Evolutionary conservation across 64 coral and sea anemone species (phyloP).

Genomic region (Exaiptasia diaphana): DNA sequence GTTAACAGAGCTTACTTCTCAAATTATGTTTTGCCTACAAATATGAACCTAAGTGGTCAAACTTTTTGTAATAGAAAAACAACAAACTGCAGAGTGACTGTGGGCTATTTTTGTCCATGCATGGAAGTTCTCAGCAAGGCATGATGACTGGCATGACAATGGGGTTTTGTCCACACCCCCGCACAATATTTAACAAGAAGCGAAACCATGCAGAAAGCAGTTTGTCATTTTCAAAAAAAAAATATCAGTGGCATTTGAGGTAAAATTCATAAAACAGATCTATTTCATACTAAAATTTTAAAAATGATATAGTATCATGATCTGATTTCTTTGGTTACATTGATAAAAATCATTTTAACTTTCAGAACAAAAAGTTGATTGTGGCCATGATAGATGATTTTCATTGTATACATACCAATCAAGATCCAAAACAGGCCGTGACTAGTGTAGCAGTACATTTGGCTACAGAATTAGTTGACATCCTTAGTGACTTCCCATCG

Average conservation of each 20-base stretch:
- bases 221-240: not conserved
- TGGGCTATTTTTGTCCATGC: not conserved
- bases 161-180: not conserved
- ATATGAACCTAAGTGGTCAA: not conserved
- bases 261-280: conserved; percentile 4
- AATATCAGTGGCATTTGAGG: not conserved
- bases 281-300: not conserved
- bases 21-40: no score
- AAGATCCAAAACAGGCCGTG: conserved; percentile 13
- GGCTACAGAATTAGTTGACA: conserved; percentile 12
- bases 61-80: not conserved
- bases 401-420: conserved; percentile 18
- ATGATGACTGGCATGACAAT: not conserved
- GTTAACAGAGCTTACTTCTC: no score
- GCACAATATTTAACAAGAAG: not conserved
- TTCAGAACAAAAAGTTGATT: conserved; percentile 22
- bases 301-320: not conserved
- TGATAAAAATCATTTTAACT: no score
- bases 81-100: not conserved
- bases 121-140: not conserved
- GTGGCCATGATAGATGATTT: conserved; percentile 38
- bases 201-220: not conserved
- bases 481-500: not conserved
- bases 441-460: conserved; percentile 18
- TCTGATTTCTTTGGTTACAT: conserved; percentile 11